phyloP scores from a whole-genome alignment of 1,140 invertebrate genomes.

The Pissodes strobi region DNA sequence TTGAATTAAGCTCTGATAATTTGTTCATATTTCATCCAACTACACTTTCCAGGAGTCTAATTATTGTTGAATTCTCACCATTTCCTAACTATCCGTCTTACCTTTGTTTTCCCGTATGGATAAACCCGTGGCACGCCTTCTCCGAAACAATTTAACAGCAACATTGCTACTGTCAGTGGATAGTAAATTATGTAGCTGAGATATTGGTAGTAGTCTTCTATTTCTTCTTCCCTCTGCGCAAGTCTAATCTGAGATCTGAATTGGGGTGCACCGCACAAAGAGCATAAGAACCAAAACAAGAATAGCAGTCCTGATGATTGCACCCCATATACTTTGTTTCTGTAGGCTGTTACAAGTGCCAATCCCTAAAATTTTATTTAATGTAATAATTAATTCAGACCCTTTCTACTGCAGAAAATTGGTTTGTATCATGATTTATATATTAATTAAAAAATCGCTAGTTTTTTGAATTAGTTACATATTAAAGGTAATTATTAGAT shows the following conservation, averaged over 20 bases:
- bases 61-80: no score
- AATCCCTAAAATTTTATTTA: conserved; percentile 62
- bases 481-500: no score
- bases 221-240: conserved; percentile 45
- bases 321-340: conserved; percentile 82
- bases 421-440: no score
- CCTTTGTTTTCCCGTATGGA: conserved; percentile 68
- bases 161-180: conserved; percentile 70
- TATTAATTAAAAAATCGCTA: no score
- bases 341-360: conserved; percentile 68
- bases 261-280: conserved; percentile 71
- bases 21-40: no score
- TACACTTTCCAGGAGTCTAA: no score
- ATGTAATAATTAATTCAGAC: no score
- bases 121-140: conserved; percentile 73
- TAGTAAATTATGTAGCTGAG: conserved; percentile 83
- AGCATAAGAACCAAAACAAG: conserved; percentile 81
- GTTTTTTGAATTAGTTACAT: no score
- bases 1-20: no score
- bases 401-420: no score
- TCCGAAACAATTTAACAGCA: conserved; percentile 81
- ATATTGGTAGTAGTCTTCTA: conserved; percentile 65
- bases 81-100: no score
- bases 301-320: conserved; percentile 85
- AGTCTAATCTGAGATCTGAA: conserved; percentile 69